phyloP scores from a whole-genome alignment of 2,888 invertebrate species.

The Thysanoteuthis rhombus region DNA sequence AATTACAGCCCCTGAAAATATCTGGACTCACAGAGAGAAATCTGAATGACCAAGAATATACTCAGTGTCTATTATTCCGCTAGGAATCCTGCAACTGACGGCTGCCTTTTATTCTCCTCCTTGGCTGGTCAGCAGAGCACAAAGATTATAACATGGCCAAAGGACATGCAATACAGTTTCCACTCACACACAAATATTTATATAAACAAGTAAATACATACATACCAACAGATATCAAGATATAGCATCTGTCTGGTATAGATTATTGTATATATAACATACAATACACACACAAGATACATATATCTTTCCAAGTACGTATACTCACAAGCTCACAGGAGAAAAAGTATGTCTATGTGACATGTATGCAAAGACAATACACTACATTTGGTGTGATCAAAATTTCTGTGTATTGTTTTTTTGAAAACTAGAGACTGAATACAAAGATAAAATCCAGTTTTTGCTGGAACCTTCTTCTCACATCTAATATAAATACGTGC shows the following conservation, averaged over 20 bases:
- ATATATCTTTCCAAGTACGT: no score
- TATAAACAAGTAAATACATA: not conserved
- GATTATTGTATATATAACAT: not conserved
- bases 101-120: not conserved
- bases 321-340: no score
- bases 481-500: no score
- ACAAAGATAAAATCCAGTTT: no score
- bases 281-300: no score
- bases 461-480: no score
- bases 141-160: constrained; percentile 12
- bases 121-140: not conserved
- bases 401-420: no score
- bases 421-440: no score
- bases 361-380: no score
- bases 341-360: no score
- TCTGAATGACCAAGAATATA: not conserved
- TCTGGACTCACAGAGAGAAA: not conserved
- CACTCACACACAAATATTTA: not conserved
- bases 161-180: not conserved
- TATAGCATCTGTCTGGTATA: not conserved
- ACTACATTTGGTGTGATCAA: no score
- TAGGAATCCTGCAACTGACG: not conserved
- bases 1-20: no score
- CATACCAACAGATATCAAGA: not conserved
- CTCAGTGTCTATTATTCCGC: not conserved